phyloP scores from a whole-genome alignment of 2,113 vertebrate species.

The Centropus unirufus region DNA sequence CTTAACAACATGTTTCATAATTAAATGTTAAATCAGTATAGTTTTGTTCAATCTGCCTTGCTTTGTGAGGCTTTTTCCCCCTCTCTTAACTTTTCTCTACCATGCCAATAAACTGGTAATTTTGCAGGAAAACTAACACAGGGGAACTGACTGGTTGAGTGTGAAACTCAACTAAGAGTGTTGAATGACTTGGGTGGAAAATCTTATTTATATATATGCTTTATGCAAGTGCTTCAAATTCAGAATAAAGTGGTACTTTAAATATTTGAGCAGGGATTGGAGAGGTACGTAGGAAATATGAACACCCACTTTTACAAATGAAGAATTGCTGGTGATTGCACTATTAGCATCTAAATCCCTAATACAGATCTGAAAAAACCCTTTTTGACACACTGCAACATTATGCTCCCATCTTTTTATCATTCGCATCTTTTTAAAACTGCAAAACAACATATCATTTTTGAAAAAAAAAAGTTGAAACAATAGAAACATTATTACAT shows the following conservation, averaged over 20 bases:
- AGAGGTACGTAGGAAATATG: neutral
- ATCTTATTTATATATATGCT: neutral
- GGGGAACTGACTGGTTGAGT: neutral
- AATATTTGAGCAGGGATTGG: neutral
- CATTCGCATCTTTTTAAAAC: neutral
- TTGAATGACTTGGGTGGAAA: neutral
- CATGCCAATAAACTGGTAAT: neutral
- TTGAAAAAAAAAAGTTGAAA: neutral
- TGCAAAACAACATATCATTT: neutral
- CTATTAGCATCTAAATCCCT: neutral
- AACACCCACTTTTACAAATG: neutral
- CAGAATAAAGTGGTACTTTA: conserved; percentile 11
- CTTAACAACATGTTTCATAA: neutral
- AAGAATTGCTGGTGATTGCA: neutral
- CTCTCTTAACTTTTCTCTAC: neutral
- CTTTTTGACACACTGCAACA: neutral
- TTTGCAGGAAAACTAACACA: neutral
- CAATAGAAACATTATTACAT: neutral
- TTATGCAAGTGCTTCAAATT: neutral
- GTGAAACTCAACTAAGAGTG: neutral
- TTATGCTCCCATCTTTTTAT: neutral
- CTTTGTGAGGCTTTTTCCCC: neutral
- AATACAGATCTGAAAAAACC: neutral
- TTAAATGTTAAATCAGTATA: neutral
- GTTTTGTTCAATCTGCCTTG: neutral